Percentiles rank a stretch among this genome's conserved stretches.
Conservation (phyloP, 2,113 vertebrate genomes). For the Mastomys natalensis region DNA sequence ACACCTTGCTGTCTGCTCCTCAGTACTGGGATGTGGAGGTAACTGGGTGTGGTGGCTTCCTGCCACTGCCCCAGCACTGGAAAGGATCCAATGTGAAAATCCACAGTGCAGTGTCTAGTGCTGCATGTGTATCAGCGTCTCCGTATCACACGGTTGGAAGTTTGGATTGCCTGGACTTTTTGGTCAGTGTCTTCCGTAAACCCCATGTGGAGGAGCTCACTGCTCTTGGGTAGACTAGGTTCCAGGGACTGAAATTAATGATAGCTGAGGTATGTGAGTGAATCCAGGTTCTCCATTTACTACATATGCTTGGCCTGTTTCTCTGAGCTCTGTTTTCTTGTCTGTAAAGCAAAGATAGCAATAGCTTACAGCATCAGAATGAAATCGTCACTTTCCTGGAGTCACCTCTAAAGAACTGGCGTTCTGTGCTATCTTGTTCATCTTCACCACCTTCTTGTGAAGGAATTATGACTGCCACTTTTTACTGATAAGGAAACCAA, state of each 20-base stretch:
- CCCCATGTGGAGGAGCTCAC: background rate
- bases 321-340: background rate
- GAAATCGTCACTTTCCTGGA: background rate
- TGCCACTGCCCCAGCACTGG: background rate
- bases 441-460: background rate
- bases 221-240: too few species aligned
- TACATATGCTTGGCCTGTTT: background rate
- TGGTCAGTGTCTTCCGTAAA: background rate
- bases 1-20: background rate
- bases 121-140: background rate
- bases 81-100: background rate
- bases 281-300: background rate
- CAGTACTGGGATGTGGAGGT: rapidly evolving
- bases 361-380: background rate
- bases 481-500: background rate
- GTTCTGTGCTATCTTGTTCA: background rate
- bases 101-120: background rate
- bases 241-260: background rate
- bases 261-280: background rate
- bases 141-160: background rate
- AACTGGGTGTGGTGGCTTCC: background rate
- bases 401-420: background rate
- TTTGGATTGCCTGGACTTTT: background rate
- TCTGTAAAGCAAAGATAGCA: background rate
- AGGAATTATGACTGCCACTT: background rate